These are phyloP conservation scores for Acanthis flammea DNA, from an alignment of 2,797 vertebrate genomes.

Conservation along the genomic window DNA sequence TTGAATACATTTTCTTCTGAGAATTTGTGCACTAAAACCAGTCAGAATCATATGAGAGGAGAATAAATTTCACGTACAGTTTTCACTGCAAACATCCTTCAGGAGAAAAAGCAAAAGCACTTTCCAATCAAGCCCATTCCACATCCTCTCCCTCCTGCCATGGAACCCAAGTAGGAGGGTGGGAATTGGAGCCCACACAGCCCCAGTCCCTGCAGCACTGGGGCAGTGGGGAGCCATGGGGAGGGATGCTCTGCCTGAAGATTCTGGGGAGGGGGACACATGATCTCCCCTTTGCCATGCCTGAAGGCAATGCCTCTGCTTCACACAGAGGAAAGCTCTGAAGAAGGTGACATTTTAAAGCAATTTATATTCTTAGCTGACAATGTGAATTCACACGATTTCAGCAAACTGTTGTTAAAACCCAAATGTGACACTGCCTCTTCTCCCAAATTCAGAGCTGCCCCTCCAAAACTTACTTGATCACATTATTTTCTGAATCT, in stretches of 20 bases:
- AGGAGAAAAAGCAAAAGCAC: background rate
- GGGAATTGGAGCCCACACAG: background rate
- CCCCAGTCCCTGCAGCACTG: background rate
- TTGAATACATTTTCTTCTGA: slow-evolving; percentile 75
- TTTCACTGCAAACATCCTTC: slow-evolving; percentile 50
- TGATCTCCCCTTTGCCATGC: background rate
- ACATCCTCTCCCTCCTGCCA: background rate
- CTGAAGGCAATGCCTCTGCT: background rate
- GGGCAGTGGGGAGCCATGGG: background rate
- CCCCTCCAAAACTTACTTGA: background rate
- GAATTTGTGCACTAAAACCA: slow-evolving; percentile 74
- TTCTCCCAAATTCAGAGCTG: background rate
- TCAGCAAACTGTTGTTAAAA: background rate
- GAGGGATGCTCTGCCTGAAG: background rate
- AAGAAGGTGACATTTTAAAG: background rate
- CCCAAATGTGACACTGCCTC: background rate
- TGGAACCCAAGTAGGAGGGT: background rate
- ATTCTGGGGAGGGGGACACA: background rate
- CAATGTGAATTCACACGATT: rapidly evolving
- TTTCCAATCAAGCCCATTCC: background rate
- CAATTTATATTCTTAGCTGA: background rate
- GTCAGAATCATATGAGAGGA: slow-evolving; percentile 62
- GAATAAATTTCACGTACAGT: slow-evolving; percentile 67
- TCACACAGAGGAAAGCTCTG: rapidly evolving
- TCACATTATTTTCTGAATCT: background rate